phyloP scores from a whole-genome alignment of 2,797 vertebrate genomes.

The Catharus ustulatus region DNA sequence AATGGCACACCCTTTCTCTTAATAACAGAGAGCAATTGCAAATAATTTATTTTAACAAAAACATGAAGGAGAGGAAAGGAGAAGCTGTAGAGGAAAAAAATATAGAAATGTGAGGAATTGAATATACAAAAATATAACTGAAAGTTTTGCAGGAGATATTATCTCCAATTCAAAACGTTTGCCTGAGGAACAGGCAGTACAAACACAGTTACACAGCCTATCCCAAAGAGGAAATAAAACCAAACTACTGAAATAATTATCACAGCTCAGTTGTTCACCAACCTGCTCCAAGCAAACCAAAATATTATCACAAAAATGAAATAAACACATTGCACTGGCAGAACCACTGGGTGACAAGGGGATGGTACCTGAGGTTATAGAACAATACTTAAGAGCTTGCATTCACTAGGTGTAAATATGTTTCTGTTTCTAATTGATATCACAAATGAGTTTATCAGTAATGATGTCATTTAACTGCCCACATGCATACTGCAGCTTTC shows the following conservation, averaged over 20 bases:
- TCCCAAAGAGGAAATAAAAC: constrained; percentile 24
- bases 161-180: background rate
- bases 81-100: background rate
- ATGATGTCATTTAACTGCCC: background rate
- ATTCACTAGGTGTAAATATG: background rate
- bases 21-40: background rate
- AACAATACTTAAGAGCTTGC: background rate
- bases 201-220: background rate
- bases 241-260: constrained; percentile 9
- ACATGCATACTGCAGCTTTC: background rate
- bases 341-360: background rate
- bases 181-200: background rate
- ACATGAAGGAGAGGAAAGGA: background rate
- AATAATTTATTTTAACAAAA: background rate
- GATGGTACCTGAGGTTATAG: background rate
- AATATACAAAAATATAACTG: background rate
- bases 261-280: constrained; percentile 1
- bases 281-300: background rate
- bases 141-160: background rate
- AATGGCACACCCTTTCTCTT: background rate
- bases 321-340: background rate
- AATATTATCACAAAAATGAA: constrained; percentile 2
- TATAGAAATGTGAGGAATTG: background rate
- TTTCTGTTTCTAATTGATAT: background rate
- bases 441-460: background rate